Conservation (phyloP, 2,888 invertebrate genomes). For the Pyrgus malvae region DNA sequence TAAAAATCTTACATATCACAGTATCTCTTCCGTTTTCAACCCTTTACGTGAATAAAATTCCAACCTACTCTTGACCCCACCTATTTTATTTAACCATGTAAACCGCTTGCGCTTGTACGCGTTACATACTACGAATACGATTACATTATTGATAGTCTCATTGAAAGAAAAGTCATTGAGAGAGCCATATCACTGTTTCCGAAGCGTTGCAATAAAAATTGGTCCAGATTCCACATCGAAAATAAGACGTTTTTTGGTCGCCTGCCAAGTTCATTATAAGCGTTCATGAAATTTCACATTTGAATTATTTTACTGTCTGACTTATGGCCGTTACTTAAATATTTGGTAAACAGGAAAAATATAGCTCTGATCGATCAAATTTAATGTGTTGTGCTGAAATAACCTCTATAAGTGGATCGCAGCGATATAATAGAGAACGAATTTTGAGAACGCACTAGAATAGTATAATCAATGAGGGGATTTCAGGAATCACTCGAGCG, state of each 20-base stretch:
- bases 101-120: too few relatives aligned
- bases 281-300: conserved; percentile 83
- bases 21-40: too few relatives aligned
- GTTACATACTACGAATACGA: too few relatives aligned
- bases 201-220: conserved; percentile 79
- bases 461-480: too few relatives aligned
- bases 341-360: conserved; percentile 82
- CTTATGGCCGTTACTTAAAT: conserved; percentile 82
- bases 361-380: conserved; percentile 80
- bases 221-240: conserved; percentile 82
- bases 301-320: conserved; percentile 82
- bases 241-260: conserved; percentile 82
- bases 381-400: conserved; percentile 73
- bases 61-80: too few relatives aligned
- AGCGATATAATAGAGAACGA: conserved; percentile 46
- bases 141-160: background rate
- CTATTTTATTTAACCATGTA: too few relatives aligned
- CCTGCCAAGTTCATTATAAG: conserved; percentile 82
- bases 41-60: too few relatives aligned
- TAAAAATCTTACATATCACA: too few relatives aligned
- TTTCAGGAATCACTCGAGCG: too few relatives aligned
- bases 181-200: conserved; percentile 69
- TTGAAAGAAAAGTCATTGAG: conserved; percentile 54
- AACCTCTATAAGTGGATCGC: conserved; percentile 70
- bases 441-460: conserved; percentile 29